Base-by-base conservation (phyloP, 2,888 invertebrate genomes). In the Lasioglossum pauxillum region DNA sequence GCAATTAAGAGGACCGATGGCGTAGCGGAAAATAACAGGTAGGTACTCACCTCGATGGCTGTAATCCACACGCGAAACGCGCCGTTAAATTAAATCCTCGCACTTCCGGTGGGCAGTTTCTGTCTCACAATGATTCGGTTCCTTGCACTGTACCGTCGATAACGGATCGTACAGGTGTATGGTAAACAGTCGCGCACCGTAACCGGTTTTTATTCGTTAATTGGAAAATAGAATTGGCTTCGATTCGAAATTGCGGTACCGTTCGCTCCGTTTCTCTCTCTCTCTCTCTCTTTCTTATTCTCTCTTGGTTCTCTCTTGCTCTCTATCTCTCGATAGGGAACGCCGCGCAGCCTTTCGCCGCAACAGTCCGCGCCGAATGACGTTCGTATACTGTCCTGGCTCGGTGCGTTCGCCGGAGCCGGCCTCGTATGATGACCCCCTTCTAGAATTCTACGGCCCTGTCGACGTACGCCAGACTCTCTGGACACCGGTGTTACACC, bases 361-460 rank as follows among this genome's bases (percentile, higher is more conserved):
- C 41, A 38, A 89, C 91, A 89, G 88, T 88, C 76, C 90, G 89
- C 91, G 88, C 84, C 90, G 92, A 90, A 91, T 88, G 91, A 89
- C 91, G 92, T 88, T 86, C 86, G 91, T 88, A 84, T 77, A 92
- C 91, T 91, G 91, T 88, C 91, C 83, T 82, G 88, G 78, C 88
- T 84, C 80, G 86, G 86, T 86, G 86, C 91, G 87, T 90, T 90
- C 90, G 86, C 71, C 88, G 87, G 85, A 85, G 84, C 85, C 89
- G 49, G 87, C 90, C 90, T 91, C 90, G 90, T 91, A 88, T 90
- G 91, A 91, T 92, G 92, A 92, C 92, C 92, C 92, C 92, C 91
- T 92, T 92, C 92, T 92, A 90, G 89, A 91, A 90, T 90, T 89
- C 90, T 85, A 82, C 86, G 84, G 92, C 86, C 86, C 89, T 82